Conservation (phyloP, 2,797 vertebrate species). For the Streptopelia turtur region DNA sequence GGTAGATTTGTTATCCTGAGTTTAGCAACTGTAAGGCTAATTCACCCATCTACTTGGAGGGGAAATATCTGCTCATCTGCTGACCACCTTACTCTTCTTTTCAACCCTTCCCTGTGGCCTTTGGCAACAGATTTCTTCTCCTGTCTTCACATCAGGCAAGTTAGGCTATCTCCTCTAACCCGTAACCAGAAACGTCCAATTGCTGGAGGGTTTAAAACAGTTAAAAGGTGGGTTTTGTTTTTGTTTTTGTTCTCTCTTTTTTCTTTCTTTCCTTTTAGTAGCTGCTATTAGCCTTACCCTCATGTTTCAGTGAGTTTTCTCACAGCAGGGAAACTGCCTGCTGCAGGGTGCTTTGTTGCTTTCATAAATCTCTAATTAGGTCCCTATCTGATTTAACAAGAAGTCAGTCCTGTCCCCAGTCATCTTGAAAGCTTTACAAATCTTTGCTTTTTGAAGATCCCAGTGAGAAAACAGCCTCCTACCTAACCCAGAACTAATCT, state of each 20-base stretch:
- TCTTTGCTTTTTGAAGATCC: constrained; percentile 72
- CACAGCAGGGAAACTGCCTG: constrained; percentile 58
- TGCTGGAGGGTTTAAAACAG: constrained; percentile 26
- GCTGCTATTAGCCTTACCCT: constrained; percentile 62
- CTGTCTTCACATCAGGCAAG: neutral
- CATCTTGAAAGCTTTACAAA: constrained; percentile 71
- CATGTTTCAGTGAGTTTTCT: constrained; percentile 63
- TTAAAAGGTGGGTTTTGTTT: neutral
- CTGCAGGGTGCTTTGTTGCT: constrained; percentile 68
- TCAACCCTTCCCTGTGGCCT: constrained; percentile 22
- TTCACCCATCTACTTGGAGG: constrained; percentile 36
- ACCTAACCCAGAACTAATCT: neutral
- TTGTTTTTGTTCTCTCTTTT: neutral
- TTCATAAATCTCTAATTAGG: constrained; percentile 74
- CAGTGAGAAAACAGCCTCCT: constrained; percentile 45
- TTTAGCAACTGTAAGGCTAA: constrained; percentile 56
- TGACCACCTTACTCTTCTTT: constrained; percentile 2
- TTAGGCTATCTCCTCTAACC: neutral
- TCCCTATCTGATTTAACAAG: constrained; percentile 76
- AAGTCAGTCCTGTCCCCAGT: constrained; percentile 37
- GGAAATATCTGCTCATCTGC: constrained; percentile 20
- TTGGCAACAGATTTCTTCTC: constrained; percentile 43
- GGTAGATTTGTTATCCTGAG: constrained; percentile 44
- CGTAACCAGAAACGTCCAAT: neutral
- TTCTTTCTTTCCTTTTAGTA: neutral